phyloP scores from a whole-genome alignment of 1,140 invertebrate genomes.

The Argopecten irradians region DNA sequence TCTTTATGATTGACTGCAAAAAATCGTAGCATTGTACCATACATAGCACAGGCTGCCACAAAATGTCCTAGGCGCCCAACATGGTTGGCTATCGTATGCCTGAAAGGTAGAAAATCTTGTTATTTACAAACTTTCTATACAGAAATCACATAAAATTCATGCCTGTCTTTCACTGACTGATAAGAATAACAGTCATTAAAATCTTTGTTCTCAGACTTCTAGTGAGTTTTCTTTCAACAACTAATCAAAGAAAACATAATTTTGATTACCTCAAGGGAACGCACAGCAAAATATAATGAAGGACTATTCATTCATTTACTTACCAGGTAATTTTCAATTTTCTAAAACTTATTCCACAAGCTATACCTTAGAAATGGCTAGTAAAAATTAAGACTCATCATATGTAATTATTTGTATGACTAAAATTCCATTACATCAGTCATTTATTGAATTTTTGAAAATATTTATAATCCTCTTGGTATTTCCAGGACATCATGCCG shows the following conservation, averaged over 20 bases:
- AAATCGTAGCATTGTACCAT: slow-evolving; percentile 87
- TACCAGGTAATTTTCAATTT: no score
- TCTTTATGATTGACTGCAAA: slow-evolving; percentile 92
- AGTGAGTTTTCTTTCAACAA: neutral
- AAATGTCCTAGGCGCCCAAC: slow-evolving; percentile 84
- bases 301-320: no score
- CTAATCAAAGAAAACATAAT: no score
- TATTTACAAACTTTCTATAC: neutral
- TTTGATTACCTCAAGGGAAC: no score
- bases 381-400: no score
- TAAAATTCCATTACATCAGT: no score
- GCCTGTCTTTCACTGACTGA: neutral
- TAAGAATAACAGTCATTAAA: neutral
- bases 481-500: neutral
- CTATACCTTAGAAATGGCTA: no score
- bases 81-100: slow-evolving; percentile 88
- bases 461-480: neutral
- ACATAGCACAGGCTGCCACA: slow-evolving; percentile 81
- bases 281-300: no score
- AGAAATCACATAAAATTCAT: neutral
- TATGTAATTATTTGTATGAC: no score
- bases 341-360: no score
- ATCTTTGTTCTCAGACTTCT: neutral
- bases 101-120: slow-evolving; percentile 53
- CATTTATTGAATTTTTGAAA: no score